A percentile compares a stretch with the other conserved stretches of the same genome.
Conservation (phyloP, 92 coral and sea anemone species). For the Isaurus tuberculatus region DNA sequence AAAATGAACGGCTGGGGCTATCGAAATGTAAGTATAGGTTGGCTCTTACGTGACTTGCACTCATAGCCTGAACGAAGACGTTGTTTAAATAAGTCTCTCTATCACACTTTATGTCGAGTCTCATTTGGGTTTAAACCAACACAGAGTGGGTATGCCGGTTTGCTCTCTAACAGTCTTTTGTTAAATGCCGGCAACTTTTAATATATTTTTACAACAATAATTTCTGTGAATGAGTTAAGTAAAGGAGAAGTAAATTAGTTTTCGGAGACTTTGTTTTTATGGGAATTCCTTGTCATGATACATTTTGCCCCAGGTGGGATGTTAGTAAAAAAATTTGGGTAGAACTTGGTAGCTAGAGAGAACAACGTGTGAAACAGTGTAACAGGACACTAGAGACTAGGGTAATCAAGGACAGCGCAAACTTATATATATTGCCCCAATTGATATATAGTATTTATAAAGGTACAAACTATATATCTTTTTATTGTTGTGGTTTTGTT, state of each 20-base stretch:
- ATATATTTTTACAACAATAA: slow-evolving; percentile 4
- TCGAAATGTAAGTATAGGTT: slow-evolving; percentile 34
- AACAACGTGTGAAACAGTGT: too few species aligned
- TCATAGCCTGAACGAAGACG: background rate
- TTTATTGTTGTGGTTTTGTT: too few species aligned
- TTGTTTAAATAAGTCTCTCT: background rate
- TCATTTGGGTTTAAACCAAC: slow-evolving; percentile 14
- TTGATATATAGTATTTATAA: too few species aligned
- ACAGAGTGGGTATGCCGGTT: slow-evolving; percentile 11
- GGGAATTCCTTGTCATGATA: slow-evolving; percentile 18
- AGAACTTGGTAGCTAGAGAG: too few species aligned
- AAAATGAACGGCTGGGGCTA: slow-evolving; percentile 30
- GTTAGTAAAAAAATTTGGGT: too few species aligned
- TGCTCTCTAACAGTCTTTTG: background rate
- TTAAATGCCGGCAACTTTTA: slow-evolving; percentile 18
- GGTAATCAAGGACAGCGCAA: too few species aligned
- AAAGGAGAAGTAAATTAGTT: slow-evolving; percentile 16
- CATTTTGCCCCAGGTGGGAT: background rate
- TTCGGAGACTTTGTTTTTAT: background rate
- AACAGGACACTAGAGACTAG: too few species aligned
- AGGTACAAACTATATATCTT: too few species aligned
- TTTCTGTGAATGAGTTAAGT: slow-evolving; percentile 10
- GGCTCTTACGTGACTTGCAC: background rate
- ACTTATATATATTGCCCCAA: too few species aligned
- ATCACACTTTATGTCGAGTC: background rate